Percentiles rank a stretch among this genome's conserved stretches.
Evolutionary conservation across 1,140 invertebrate genomes (phyloP).

Genomic region (Drosophila insularis): DNA sequence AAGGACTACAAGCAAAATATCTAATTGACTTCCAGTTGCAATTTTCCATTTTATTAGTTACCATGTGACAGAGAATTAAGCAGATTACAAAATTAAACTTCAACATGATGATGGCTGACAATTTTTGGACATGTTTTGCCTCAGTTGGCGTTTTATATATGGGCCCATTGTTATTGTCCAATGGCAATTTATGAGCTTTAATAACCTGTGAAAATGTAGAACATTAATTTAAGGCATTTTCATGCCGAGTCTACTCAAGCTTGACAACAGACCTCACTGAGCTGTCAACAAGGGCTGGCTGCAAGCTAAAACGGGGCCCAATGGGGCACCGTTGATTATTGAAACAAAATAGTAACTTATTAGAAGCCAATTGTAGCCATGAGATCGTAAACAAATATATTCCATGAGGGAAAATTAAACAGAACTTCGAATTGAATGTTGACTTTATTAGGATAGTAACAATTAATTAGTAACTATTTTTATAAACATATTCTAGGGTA

Average conservation of each 20-base stretch:
- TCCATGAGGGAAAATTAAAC: too few species aligned
- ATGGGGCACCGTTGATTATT: neutral
- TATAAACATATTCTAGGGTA: too few species aligned
- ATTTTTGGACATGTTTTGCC: neutral
- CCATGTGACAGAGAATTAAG: slow-evolving; percentile 21
- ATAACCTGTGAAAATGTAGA: slow-evolving; percentile 31
- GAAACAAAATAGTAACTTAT: too few species aligned
- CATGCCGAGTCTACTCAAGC: slow-evolving; percentile 25
- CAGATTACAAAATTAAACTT: slow-evolving; percentile 16
- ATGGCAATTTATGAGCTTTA: slow-evolving; percentile 38
- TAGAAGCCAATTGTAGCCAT: too few species aligned
- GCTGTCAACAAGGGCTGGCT: neutral
- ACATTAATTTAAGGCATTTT: slow-evolving; percentile 40
- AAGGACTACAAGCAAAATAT: slow-evolving; percentile 2
- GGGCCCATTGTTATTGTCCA: slow-evolving; percentile 26
- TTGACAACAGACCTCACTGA: slow-evolving; percentile 35
- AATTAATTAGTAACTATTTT: too few species aligned
- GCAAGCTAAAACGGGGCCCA: neutral
- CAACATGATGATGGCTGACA: slow-evolving; percentile 18
- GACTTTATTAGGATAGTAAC: too few species aligned
- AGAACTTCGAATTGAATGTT: too few species aligned
- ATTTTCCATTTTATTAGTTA: neutral
- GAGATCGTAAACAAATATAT: too few species aligned
- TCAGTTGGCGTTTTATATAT: slow-evolving; percentile 27
- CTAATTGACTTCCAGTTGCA: neutral